Percentiles rank a stretch among this genome's conserved stretches.
phyloP scores from a whole-genome alignment of 2,888 invertebrate species.

The Harpalus rufipes region DNA sequence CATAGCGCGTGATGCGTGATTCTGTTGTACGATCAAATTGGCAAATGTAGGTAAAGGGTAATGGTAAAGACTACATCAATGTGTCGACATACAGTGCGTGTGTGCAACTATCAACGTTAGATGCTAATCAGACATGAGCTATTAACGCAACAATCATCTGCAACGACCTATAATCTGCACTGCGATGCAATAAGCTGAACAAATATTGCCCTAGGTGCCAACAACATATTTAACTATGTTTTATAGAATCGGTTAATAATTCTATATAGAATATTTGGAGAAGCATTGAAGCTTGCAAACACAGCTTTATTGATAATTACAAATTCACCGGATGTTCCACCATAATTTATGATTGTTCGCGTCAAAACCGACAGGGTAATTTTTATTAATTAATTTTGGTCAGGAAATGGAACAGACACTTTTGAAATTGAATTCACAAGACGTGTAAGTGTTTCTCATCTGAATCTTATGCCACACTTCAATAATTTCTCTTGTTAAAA shows the following conservation, averaged over 20 bases:
- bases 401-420: conserved; percentile 49
- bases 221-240: background rate
- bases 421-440: conserved; percentile 46
- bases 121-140: conserved; percentile 31
- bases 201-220: background rate
- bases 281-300: conserved; percentile 18
- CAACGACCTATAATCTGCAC: background rate
- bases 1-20: too few species aligned
- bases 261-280: background rate
- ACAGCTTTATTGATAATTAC: conserved; percentile 44
- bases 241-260: too few species aligned
- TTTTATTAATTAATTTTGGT: conserved; percentile 52
- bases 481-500: conserved; percentile 16
- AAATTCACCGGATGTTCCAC: conserved; percentile 31
- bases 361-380: conserved; percentile 48
- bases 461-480: conserved; percentile 24
- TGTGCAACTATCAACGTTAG: conserved; percentile 26
- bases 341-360: conserved; percentile 32
- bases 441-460: background rate
- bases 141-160: conserved; percentile 32
- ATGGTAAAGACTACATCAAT: background rate
- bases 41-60: background rate
- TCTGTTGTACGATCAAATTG: too few species aligned
- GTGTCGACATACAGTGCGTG: background rate
- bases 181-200: background rate